These are phyloP conservation scores for Acrocephalus arundinaceus DNA, from an alignment of 2,113 vertebrate genomes.

Conservation along the genomic window DNA sequence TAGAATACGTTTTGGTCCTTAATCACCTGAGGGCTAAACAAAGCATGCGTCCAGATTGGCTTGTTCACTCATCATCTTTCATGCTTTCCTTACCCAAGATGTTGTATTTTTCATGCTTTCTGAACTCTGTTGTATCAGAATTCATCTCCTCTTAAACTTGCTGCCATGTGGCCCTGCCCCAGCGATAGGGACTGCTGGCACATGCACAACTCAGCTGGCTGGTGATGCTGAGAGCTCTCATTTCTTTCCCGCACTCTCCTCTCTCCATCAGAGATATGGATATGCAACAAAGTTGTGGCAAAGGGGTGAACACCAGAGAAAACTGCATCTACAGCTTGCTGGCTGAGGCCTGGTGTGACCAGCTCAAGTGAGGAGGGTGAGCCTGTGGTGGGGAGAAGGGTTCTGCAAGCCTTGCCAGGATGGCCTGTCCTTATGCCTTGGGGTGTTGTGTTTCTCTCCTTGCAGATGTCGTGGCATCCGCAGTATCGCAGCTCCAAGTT, in stretches of 20 bases:
- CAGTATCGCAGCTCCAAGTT: conserved; percentile 88
- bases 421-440: accelerated
- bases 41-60: background rate
- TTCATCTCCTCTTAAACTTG: background rate
- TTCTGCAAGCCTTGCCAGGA: background rate
- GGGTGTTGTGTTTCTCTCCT: background rate
- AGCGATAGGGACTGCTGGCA: accelerated
- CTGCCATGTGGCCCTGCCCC: background rate
- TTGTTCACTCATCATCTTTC: background rate
- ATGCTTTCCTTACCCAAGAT: background rate
- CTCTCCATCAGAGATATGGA: background rate
- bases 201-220: background rate
- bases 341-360: background rate
- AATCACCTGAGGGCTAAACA: background rate
- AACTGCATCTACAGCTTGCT: accelerated
- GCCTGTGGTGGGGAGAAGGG: background rate
- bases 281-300: background rate
- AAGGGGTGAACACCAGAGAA: background rate
- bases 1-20: background rate
- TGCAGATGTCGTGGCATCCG: conserved; percentile 90
- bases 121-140: background rate
- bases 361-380: background rate
- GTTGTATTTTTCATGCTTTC: background rate
- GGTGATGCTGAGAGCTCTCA: background rate
- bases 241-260: background rate